Evolutionary conservation across 2,888 invertebrate genomes (phyloP).

Genomic region (Epiperipatus broadwayi): DNA sequence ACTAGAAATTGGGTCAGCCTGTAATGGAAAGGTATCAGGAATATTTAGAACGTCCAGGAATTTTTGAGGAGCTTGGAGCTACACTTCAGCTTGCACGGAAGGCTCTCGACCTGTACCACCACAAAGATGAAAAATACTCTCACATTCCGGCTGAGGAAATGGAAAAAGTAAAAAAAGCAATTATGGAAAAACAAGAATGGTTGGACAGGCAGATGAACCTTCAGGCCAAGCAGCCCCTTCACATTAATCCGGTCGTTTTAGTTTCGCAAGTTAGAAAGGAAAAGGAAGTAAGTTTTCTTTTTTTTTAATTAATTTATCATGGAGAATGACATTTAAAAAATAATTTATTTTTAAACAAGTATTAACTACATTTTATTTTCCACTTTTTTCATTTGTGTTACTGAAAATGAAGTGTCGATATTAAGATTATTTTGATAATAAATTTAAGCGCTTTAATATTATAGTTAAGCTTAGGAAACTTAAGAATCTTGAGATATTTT

Average conservation of each 20-base stretch:
- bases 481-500: too few species aligned
- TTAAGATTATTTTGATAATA: too few species aligned
- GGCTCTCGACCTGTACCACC: slow-evolving; percentile 45
- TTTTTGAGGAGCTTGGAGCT: slow-evolving; percentile 57
- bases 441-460: too few species aligned
- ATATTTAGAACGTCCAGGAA: slow-evolving; percentile 53
- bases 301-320: too few species aligned
- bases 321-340: too few species aligned
- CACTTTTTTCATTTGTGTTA: too few species aligned
- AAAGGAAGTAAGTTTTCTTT: slow-evolving; percentile 40
- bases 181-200: slow-evolving; percentile 57
- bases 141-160: slow-evolving; percentile 48
- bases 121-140: slow-evolving; percentile 45
- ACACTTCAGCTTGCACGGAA: slow-evolving; percentile 60
- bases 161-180: slow-evolving; percentile 52
- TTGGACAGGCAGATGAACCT: slow-evolving; percentile 51
- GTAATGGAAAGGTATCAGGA: slow-evolving; percentile 64
- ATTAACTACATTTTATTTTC: too few species aligned
- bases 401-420: too few species aligned
- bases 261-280: slow-evolving; percentile 58
- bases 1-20: slow-evolving; percentile 69
- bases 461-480: too few species aligned
- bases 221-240: slow-evolving; percentile 43
- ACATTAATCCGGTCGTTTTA: slow-evolving; percentile 53
- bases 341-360: too few species aligned